Base-by-base conservation (phyloP, 2,797 vertebrate species). In the Emys orbicularis region DNA sequence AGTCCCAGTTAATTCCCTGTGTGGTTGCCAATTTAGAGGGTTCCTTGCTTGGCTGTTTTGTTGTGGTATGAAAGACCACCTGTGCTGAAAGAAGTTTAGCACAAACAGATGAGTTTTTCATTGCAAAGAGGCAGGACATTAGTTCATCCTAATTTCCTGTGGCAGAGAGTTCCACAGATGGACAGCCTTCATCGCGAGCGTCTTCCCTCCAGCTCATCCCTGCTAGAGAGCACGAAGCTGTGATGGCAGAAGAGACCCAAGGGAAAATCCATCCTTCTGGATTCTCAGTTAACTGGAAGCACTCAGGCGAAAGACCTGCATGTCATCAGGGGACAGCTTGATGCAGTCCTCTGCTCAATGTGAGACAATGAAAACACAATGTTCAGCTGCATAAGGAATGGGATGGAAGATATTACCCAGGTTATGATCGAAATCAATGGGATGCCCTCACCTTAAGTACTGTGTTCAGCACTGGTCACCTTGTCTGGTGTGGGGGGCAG, bases 211-310 rank as follows among this genome's bases (percentile, higher is more conserved):
- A 1, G 74, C 83, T 56, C 21, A 37, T 87, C 4, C 11, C 82
- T 72, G n/a, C 9, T 72, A 23, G 65, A 37, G 5, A 72, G 65
- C 18, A 72, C 1, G 3, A 79, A 50, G 81, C 57, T 90, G 87
- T 72, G 90, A 86, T 29, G 87, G 95, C 92, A 94, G 96, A 86
- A 97, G 94, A 94, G 87, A 47, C 74, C 79, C 65, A 85, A 77
- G 88, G 93, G 88, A 93, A 97, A 96, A 85, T 94, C 65, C 61
- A 37, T 19, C 16, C 18, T 34, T 52, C 29, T 1, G 88, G 61
- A 77, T 90, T 90, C 90, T 94, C 95, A 74, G 91, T 87, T 90
- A 88, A 13, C 0, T 49, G 83, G 41, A 92, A 90, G 65, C 65
- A 90, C 52, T 68, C 47, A 89, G n/a, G 44, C 18, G 37, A 68